Percentiles rank a stretch among this genome's conserved stretches.
Evolutionary conservation across 2,888 invertebrate species (phyloP).

Genomic region (Crossocerus cetratus): DNA sequence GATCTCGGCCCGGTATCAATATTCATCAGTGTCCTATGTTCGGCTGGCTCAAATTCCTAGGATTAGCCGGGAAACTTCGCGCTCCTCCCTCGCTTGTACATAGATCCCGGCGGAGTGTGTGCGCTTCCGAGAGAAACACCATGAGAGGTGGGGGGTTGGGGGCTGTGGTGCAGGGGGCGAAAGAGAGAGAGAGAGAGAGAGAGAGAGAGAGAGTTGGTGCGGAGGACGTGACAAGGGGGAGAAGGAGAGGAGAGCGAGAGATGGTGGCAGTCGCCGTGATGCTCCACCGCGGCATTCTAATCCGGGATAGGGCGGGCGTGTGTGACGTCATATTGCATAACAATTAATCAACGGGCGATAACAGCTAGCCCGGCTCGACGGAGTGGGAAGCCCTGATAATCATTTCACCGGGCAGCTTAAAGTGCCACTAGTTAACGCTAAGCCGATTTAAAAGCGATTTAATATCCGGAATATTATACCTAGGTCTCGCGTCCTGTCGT

Average conservation of each 20-base stretch:
- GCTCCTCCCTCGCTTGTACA: slow-evolving; percentile 60
- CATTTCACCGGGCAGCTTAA: slow-evolving; percentile 77
- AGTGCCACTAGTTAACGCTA: slow-evolving; percentile 77
- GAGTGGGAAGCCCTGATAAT: slow-evolving; percentile 76
- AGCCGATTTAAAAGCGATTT: slow-evolving; percentile 78
- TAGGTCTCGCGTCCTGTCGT: slow-evolving; percentile 38
- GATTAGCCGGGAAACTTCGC: slow-evolving; percentile 75
- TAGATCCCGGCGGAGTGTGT: slow-evolving; percentile 18
- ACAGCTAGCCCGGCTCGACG: slow-evolving; percentile 71
- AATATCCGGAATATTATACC: slow-evolving; percentile 75
- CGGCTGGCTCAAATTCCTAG: slow-evolving; percentile 73
- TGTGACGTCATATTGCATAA: slow-evolving; percentile 77
- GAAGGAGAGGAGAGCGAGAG: slow-evolving; percentile 28
- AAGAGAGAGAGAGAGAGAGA: slow-evolving; percentile 5
- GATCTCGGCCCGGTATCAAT: slow-evolving; percentile 71
- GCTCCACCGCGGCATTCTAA: slow-evolving; percentile 71
- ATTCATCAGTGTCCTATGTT: slow-evolving; percentile 77
- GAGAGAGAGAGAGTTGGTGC: slow-evolving; percentile 28
- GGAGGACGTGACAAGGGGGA: slow-evolving; percentile 22
- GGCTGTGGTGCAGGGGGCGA: not conserved
- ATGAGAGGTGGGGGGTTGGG: not conserved
- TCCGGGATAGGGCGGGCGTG: slow-evolving; percentile 69
- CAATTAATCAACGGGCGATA: slow-evolving; percentile 77
- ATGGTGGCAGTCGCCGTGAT: slow-evolving; percentile 59
- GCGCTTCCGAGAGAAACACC: slow-evolving; percentile 11